Percentiles rank a stretch among this genome's conserved stretches.
phyloP scores from a whole-genome alignment of 30 jellyfish, hydroid and myxozoan genomes.

The Haliclystus octoradiatus region DNA sequence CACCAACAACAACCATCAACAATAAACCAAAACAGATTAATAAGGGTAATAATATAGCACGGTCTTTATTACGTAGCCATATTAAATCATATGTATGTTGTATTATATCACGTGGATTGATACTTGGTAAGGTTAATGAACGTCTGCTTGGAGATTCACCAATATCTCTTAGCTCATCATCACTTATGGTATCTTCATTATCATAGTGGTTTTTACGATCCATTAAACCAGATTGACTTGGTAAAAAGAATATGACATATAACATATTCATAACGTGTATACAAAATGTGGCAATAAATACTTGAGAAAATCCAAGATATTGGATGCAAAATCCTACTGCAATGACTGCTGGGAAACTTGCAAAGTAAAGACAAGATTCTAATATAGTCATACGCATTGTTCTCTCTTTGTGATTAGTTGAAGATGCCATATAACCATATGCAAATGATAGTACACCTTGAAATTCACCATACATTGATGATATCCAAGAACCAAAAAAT shows the following conservation, averaged over 20 bases:
- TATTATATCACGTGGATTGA: constrained; percentile 49
- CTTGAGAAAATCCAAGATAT: constrained; percentile 60
- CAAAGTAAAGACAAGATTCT: constrained; percentile 64
- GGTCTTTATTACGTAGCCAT: constrained; percentile 6
- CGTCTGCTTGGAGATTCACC: neutral
- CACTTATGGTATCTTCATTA: neutral
- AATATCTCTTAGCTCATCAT: neutral
- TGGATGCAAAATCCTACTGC: constrained; percentile 57
- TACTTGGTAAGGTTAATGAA: neutral
- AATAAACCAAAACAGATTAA: constrained; percentile 52
- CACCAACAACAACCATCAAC: constrained; percentile 64
- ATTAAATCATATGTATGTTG: constrained; percentile 21
- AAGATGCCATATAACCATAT: constrained; percentile 78
- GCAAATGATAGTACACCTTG: constrained; percentile 83
- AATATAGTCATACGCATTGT: constrained; percentile 83
- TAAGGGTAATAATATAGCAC: constrained; percentile 36
- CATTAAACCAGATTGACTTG: constrained; percentile 17
- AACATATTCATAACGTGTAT: constrained; percentile 28
- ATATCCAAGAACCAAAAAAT: constrained; percentile 6
- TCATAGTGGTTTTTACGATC: neutral
- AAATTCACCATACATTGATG: constrained; percentile 45
- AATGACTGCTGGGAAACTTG: constrained; percentile 80
- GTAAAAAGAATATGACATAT: constrained; percentile 47
- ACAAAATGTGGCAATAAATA: constrained; percentile 29
- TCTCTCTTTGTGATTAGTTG: constrained; percentile 51